Evolutionary conservation across 2,888 invertebrate genomes (phyloP), one percentile per base, ranked within the genome.

Genomic region (Melitaea athalia): DNA sequence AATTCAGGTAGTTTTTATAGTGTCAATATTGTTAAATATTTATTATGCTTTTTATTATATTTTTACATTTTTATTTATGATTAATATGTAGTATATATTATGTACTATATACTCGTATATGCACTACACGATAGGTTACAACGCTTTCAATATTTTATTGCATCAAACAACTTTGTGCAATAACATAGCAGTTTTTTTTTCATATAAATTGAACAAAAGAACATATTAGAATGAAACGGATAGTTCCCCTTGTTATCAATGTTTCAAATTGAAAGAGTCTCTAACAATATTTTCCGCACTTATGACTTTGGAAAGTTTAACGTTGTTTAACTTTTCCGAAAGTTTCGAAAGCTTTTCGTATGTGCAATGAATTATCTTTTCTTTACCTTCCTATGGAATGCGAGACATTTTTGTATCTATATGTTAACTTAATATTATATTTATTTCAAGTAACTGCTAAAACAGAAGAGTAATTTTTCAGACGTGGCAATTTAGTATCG

Each of bases 271-370:
- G 75, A 76, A 81, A 80, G 69, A 71, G 69, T 70, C 73, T 70
- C 73, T 65, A 74, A 78, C 76, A 79, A 78, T 79, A 81, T 81
- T 78, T 81, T 78, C 74, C 70, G 60, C 76, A 69, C 75, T 75
- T 73, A 74, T 72, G 75, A 75, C 74, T 71, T 70, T 57, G 52
- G 59, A 68, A 78, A 82, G 75, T 80, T 78, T 71, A 65, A 71
- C 74, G 72, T 77, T 77, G 78, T 78, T 79, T 77, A 79, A 82
- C 81, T 83, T 83, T 81, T 76, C 70, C 74, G 73, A 80, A 81
- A 53, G 77, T 85, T 84, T 72, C 70, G 71, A 69, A 71, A 70
- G 67, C 63, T 68, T 67, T 74, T 77, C 75, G 74, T 73, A 71
- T 69, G 75, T 77, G 69, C 73, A 75, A 76, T 68, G 72, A 69